Evolutionary conservation across 2,113 vertebrate genomes (phyloP).

Genomic region (Tyto alba): DNA sequence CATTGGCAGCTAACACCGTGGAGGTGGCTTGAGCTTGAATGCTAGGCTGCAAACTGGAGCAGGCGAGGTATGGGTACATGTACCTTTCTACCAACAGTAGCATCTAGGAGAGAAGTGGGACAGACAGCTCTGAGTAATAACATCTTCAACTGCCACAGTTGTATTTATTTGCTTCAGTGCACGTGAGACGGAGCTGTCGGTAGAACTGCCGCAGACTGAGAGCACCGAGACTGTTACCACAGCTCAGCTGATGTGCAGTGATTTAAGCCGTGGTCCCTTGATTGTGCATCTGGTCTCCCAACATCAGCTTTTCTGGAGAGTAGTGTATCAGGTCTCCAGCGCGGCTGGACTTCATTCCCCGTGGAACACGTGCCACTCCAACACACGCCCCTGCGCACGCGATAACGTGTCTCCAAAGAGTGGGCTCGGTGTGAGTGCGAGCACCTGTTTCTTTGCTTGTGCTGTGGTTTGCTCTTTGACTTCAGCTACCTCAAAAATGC

Average conservation of each 20-base stretch:
- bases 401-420: constrained; percentile 37
- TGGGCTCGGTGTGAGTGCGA: constrained; percentile 3
- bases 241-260: constrained; percentile 37
- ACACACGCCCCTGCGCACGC: not conserved
- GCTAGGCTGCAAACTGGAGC: not conserved
- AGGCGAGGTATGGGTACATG: not conserved
- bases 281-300: not conserved
- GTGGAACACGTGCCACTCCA: not conserved
- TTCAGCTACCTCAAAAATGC: constrained; percentile 72
- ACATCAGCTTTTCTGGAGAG: not conserved
- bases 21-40: not conserved
- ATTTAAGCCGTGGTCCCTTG: not conserved
- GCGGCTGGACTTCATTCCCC: not conserved
- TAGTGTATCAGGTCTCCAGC: not conserved
- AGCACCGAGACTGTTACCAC: not conserved
- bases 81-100: not conserved
- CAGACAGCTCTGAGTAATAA: constrained; percentile 62
- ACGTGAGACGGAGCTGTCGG: not conserved
- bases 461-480: constrained; percentile 55
- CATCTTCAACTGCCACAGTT: constrained; percentile 16
- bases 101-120: constrained; percentile 37
- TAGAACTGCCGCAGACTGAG: not conserved
- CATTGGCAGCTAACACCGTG: not conserved
- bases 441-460: constrained; percentile 35
- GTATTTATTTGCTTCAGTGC: constrained; percentile 42